These are phyloP conservation scores for Eurystomus gularis DNA, from an alignment of 2,113 vertebrate genomes.

Conservation along the genomic window DNA sequence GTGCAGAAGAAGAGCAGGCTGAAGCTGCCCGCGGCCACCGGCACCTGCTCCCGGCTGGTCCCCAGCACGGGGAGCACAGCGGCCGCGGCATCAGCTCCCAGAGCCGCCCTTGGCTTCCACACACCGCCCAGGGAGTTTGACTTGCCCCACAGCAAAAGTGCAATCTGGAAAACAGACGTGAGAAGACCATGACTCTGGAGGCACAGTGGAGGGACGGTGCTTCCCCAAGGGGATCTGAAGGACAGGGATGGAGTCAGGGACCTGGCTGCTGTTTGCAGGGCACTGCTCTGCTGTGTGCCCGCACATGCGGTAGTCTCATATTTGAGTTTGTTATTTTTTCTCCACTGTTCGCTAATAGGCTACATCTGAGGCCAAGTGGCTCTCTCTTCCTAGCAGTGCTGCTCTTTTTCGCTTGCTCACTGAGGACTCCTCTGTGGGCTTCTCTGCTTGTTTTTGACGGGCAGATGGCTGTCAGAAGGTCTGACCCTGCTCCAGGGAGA, in stretches of 20 bases:
- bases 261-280: background rate
- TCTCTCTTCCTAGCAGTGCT: background rate
- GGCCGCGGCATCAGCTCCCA: fast-evolving
- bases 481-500: background rate
- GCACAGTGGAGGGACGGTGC: fast-evolving
- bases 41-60: background rate
- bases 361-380: background rate
- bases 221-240: background rate
- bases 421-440: background rate
- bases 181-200: background rate
- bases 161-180: background rate
- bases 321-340: background rate
- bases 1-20: background rate
- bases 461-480: background rate
- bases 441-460: background rate
- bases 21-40: background rate
- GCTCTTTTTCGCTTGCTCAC: background rate
- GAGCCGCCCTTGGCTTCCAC: background rate
- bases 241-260: background rate
- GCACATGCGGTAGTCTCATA: background rate
- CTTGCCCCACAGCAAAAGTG: background rate
- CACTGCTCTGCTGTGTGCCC: fast-evolving
- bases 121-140: background rate
- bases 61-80: fast-evolving
- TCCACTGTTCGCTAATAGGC: background rate